These are phyloP conservation scores for Fragum fragum DNA, from an alignment of 2,888 invertebrate species.

Conservation along the genomic window DNA sequence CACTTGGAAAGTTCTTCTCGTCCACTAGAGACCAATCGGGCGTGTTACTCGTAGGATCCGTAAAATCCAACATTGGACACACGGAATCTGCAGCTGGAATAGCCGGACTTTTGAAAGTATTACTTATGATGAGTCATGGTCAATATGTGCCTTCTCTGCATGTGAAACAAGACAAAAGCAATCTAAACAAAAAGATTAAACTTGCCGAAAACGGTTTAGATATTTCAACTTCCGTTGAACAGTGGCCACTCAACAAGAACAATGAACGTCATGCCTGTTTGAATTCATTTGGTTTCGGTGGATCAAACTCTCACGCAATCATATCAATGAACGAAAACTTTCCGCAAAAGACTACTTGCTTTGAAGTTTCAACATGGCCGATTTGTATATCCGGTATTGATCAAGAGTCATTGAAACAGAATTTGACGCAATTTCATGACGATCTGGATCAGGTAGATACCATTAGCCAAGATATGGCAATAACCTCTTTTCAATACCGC, in stretches of 20 bases:
- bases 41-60: conserved; percentile 69
- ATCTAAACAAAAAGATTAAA: conserved; percentile 8
- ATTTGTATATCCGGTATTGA: conserved; percentile 1
- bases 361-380: neutral
- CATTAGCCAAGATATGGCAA: neutral
- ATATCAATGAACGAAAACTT: neutral
- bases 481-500: neutral
- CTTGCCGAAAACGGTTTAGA: neutral
- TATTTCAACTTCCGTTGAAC: neutral
- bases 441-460: neutral
- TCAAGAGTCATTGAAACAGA: neutral
- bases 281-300: conserved; percentile 17
- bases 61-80: conserved; percentile 77
- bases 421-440: neutral
- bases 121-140: conserved; percentile 73
- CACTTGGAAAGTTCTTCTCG: conserved; percentile 56
- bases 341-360: neutral
- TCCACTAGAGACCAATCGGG: neutral
- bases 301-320: conserved; percentile 7
- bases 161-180: conserved; percentile 44
- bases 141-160: conserved; percentile 72
- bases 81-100: conserved; percentile 73
- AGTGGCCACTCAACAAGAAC: neutral
- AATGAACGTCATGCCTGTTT: neutral
- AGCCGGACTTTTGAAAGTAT: conserved; percentile 73